Evolutionary conservation across 2,888 invertebrate species (phyloP), one percentile per base, ranked within the genome.

Genomic region (Phaonia tiefii): DNA sequence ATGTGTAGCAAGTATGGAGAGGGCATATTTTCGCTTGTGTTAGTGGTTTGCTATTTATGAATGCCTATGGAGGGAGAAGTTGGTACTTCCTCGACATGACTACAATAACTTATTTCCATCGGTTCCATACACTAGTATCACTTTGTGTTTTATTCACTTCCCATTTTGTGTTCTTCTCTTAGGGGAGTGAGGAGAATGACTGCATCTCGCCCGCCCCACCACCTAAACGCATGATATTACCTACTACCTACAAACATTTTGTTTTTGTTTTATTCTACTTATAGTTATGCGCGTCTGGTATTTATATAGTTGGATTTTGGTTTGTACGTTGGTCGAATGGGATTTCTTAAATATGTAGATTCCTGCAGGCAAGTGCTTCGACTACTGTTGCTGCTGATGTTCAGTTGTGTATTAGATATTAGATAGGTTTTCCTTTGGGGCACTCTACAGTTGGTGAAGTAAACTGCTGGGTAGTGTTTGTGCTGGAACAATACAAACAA

Each of bases 321-420:
- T 25, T 26, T 56, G 39, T 5, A 22, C 13, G 54, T 54, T 25
- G 20, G 13, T 60, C n/a, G n/a, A 60, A 17, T 25, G 63, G 63
- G 39, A 37, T 39, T 37, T 42, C 42, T 42, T 22, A 39, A 42
- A 63, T 60, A 54, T 60, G 20, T 60, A 60, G 20, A 42, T 42
- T 63, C 42, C 63, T 63, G 39, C 42, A 63, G 63, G 63, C 22
- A 39, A 39, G 39, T 22, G 37, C 22, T 8, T 54, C 25, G 54
- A 11, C 25, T 54, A 10, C 4, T 54, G 22, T 54, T 54, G 46
- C n/a, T 15, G 17, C 5, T 46, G n/a, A 15, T 46, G 46, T 46
- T 31, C 31, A 31, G 31, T 31, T 15, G 46, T 2, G n/a, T n/a
- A n/a, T n/a, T n/a, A n/a, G n/a, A n/a, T n/a, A n/a, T n/a, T n/a